Evolutionary conservation across 1,140 invertebrate species (phyloP), one percentile per base, ranked within the genome.

Genomic region (Drosophila ogumai): DNA sequence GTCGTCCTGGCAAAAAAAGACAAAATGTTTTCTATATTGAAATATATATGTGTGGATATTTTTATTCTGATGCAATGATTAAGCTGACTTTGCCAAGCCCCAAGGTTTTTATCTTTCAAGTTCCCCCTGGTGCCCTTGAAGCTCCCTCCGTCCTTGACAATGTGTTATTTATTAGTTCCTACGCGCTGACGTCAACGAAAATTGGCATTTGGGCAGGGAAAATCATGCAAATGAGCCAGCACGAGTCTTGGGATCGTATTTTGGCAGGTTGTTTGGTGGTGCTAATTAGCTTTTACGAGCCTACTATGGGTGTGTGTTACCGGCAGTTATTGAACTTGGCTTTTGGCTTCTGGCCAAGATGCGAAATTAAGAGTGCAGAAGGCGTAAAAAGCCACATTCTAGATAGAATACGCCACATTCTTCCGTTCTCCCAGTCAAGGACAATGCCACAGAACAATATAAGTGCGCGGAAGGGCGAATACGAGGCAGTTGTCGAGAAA

Each of bases 281-380:
- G 82, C 82, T 86, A 81, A 86, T 81, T 86, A 64, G 44, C 44
- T 81, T 86, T 86, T 61, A 86, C 61, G 82, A 44, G 52, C 61
- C 60, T 36, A 56, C 65, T 75, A 40, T 41, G 57, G 22, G 69
- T 56, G 75, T 60, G 74, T 74, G 49, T 31, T 49, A 25, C 13
- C 25, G 58, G 60, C 40, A 63, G 74, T 59, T 68, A 82, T 79
- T 84, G 55, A 82, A 66, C 75, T 50, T 71, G 52, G 15, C n/a
- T 66, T 46, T 76, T 58, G 66, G 52, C 66, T 49, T 58, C 13
- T n/a, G 41, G 52, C 44, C 52, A 59, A 72, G 68, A 71, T 22
- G 52, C 52, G 22, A 25, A 32, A 13, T 41, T n/a, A 31, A 69
- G 43, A 58, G 50, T 31, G 44, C n/a, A 57, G 34, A 57, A 41